Conservation (phyloP, 2,888 invertebrate genomes). For the Acanthosepion lycidas region DNA sequence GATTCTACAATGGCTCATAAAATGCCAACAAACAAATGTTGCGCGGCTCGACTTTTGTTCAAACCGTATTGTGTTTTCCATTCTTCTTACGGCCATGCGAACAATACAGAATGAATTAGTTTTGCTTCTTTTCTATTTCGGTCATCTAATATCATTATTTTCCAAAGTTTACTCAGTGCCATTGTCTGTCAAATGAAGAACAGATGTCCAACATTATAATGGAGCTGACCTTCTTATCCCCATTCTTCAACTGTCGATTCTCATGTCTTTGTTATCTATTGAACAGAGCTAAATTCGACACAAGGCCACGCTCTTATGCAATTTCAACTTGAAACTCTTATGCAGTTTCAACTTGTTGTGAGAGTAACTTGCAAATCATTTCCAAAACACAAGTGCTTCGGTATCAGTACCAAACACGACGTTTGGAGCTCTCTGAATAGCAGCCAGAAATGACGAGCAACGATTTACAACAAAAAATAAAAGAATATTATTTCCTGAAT, state of each 20-base stretch:
- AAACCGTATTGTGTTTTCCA: background rate
- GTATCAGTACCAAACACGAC: too few species aligned
- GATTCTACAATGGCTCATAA: background rate
- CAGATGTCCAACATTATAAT: background rate
- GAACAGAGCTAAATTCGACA: background rate
- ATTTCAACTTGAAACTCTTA: background rate
- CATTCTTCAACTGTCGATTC: constrained; percentile 8
- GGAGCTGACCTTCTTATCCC: background rate
- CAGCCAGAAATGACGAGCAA: too few species aligned
- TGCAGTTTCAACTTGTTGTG: background rate
- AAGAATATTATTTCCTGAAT: too few species aligned
- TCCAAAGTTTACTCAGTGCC: background rate
- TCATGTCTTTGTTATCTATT: background rate
- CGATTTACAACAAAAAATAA: too few species aligned
- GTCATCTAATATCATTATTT: background rate
- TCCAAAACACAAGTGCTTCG: too few species aligned
- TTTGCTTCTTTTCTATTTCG: background rate
- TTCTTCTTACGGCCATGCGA: background rate
- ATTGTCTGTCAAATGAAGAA: background rate
- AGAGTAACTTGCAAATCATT: too few species aligned
- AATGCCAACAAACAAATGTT: constrained; percentile 20
- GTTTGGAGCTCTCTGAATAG: too few species aligned
- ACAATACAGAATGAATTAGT: background rate
- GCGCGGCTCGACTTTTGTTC: background rate
- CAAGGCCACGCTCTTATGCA: background rate